Base-by-base conservation (phyloP, 1,140 invertebrate species). In the Hermetia illucens region DNA sequence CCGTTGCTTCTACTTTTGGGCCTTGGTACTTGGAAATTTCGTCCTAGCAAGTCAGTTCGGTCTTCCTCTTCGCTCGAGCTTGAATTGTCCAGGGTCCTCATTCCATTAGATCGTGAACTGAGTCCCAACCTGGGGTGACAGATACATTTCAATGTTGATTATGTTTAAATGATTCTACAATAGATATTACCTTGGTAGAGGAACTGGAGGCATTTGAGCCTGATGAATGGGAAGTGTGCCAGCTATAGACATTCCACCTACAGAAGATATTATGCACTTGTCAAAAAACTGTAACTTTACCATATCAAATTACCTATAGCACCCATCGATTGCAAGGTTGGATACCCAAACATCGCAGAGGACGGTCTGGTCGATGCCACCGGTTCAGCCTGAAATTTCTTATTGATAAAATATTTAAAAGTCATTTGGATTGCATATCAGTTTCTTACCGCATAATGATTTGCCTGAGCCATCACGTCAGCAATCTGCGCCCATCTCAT, bases 401-500 rank as follows among this genome's bases (percentile, higher is more conserved):
- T 24, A 12, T 4, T 21, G 3, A 10, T 6, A 9, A 39, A 10
- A 33, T 13, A 13, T 29, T 21, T 39, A 21, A n/a, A 32, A 36
- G 21, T 5, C 12, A 32, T 16, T 22, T n/a, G n/a, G n/a, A n/a
- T n/a, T n/a, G n/a, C n/a, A n/a, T n/a, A n/a, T n/a, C n/a, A n/a
- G 5, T 22, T 34, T 60, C 69, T 70, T 60, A 83, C 80, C 46
- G 79, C 82, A 50, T 88, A 87, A 50, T 86, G 74, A 61, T 84
- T 87, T 0, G 79, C 75, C 41, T 81, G 75, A 0, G 79, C 77
- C 74, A 84, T 81, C 2, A 82, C 82, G 46, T 88, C 84, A 2
- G 80, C 77, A 21, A 88, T 78, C 46, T 89, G 83, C 0, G 83
- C 83, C 82, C 85, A 89, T 5, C 80, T 56, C 62, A 83, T 69